Percentiles rank a stretch among this genome's conserved stretches.
These are phyloP conservation scores for Drepana falcataria DNA, from an alignment of 2,888 invertebrate genomes.

Conservation along the genomic window DNA sequence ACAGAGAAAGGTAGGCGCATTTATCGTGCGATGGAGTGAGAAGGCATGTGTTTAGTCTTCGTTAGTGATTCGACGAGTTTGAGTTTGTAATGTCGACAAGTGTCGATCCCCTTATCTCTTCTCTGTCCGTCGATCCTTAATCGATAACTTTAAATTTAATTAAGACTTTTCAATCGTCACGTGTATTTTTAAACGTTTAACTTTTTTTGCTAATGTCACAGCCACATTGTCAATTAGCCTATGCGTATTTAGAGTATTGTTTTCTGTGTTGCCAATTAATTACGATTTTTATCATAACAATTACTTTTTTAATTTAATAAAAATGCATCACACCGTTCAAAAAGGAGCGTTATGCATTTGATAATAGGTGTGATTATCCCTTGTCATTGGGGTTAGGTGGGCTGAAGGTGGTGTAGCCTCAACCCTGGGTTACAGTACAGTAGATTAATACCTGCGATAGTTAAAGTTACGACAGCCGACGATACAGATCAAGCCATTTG, in stretches of 20 bases:
- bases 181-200: conserved; percentile 50
- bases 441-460: conserved; percentile 33
- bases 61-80: background rate
- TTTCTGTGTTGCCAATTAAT: conserved; percentile 75
- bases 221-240: conserved; percentile 79
- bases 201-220: conserved; percentile 78
- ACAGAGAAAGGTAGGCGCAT: conserved; percentile 32
- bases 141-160: conserved; percentile 51
- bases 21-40: background rate
- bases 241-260: conserved; percentile 77
- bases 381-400: conserved; percentile 61
- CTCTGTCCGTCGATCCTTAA: conserved; percentile 58
- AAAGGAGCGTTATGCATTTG: conserved; percentile 74
- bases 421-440: conserved; percentile 44
- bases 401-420: conserved; percentile 39
- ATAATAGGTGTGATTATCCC: conserved; percentile 65
- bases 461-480: conserved; percentile 29
- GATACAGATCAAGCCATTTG: background rate
- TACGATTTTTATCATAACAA: conserved; percentile 51
- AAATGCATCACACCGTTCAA: conserved; percentile 76
- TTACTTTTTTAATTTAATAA: conserved; percentile 49
- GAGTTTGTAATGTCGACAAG: background rate
- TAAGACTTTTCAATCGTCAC: conserved; percentile 61
- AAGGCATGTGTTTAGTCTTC: background rate
- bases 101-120: conserved; percentile 10